Conservation (phyloP, 2,888 invertebrate species). For the Tricholauxania praeusta region DNA sequence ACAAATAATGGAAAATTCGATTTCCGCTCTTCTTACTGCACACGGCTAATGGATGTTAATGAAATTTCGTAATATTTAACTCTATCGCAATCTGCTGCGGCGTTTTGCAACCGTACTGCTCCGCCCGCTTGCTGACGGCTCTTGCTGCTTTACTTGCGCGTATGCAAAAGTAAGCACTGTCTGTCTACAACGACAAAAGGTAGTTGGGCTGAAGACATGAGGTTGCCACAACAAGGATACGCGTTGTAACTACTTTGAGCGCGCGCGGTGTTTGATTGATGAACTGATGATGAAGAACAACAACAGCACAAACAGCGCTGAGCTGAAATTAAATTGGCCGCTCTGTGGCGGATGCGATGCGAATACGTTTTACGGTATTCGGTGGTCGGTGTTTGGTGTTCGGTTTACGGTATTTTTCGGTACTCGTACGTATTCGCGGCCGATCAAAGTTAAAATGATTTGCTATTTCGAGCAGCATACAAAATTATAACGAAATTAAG, state of each 20-base stretch:
- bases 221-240: not conserved
- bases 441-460: constrained; percentile 69
- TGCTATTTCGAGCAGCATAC: constrained; percentile 66
- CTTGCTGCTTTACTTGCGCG: constrained; percentile 1
- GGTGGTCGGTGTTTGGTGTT: not conserved
- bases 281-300: constrained; percentile 8
- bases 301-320: not conserved
- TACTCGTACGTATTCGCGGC: constrained; percentile 66
- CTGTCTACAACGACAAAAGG: not conserved
- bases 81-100: constrained; percentile 42
- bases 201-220: constrained; percentile 16
- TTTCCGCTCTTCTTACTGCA: constrained; percentile 44
- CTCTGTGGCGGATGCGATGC: constrained; percentile 12
- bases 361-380: constrained; percentile 20
- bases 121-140: constrained; percentile 4
- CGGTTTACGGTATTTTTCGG: not conserved
- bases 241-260: not conserved
- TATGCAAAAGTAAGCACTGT: constrained; percentile 29
- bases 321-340: constrained; percentile 33
- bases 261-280: constrained; percentile 27
- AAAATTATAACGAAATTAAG: constrained; percentile 68
- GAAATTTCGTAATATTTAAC: constrained; percentile 44
- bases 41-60: constrained; percentile 30
- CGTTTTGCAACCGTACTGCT: not conserved
- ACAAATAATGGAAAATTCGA: constrained; percentile 52